phyloP scores from a whole-genome alignment of 2,797 vertebrate genomes.

The Notolabrus celidotus region DNA sequence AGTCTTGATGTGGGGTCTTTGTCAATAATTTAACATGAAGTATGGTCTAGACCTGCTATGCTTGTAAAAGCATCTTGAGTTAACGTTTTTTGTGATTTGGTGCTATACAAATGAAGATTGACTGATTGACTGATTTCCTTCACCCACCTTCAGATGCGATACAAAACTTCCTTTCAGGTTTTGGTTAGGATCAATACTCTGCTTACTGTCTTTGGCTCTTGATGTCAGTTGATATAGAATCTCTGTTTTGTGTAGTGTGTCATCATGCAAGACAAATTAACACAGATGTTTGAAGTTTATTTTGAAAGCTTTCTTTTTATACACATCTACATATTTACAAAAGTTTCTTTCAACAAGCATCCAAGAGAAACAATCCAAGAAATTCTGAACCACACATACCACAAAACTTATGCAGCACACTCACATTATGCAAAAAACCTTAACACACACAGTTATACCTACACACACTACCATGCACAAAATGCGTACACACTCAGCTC shows the following conservation, averaged over 20 bases:
- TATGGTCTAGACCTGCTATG: too few species aligned
- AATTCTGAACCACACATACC: slow-evolving; percentile 64
- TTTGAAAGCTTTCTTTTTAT: slow-evolving; percentile 83
- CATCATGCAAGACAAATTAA: background rate
- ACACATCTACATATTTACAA: slow-evolving; percentile 89
- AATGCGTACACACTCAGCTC: slow-evolving; percentile 71
- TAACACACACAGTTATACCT: slow-evolving; percentile 51
- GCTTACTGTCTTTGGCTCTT: background rate
- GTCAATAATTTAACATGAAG: too few species aligned
- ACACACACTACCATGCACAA: slow-evolving; percentile 77
- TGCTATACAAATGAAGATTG: too few species aligned
- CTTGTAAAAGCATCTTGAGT: too few species aligned
- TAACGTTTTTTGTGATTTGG: too few species aligned
- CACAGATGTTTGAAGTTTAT: slow-evolving; percentile 63
- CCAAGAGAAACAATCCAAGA: slow-evolving; percentile 57
- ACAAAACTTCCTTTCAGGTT: too few species aligned
- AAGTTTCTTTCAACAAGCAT: slow-evolving; percentile 64
- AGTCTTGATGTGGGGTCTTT: too few species aligned
- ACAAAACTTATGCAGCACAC: slow-evolving; percentile 67
- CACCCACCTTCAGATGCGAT: too few species aligned
- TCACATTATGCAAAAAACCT: slow-evolving; percentile 69
- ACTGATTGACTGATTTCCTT: too few species aligned
- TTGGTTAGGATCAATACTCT: too few species aligned
- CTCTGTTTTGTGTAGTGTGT: too few species aligned
- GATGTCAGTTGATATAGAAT: too few species aligned